Base-by-base conservation (phyloP, 1,140 invertebrate genomes). In the Drosophila auraria region DNA sequence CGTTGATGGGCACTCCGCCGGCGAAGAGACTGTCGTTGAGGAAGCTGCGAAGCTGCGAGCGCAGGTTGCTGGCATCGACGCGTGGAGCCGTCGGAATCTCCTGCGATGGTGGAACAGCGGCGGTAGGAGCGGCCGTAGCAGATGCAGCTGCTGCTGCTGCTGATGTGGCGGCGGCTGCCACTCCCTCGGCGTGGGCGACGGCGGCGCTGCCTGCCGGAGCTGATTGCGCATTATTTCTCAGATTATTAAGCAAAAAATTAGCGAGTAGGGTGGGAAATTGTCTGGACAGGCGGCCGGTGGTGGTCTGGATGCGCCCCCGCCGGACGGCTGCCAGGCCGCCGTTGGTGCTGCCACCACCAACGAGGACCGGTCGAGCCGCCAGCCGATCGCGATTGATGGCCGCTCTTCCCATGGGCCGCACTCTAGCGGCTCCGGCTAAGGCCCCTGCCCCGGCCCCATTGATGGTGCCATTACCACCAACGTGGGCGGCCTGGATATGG, bases 181-280 rank as follows among this genome's bases (percentile, higher is more conserved):
- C n/a, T 65, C 47, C 80, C n/a, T 20, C 70, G 14, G 54, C 8
- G 51, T 27, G 61, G 15, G 54, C 6, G 47, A 36, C 30, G 14
- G 38, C 50, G 33, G 51, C 63, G 33, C 45, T 51, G 78, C 64
- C 80, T 68, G 61, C 69, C 61, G 61, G 42, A 89, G 84, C 84
- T 84, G 74, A 75, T 83, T 65, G 83, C 83, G 84, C 80, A 89
- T 81, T 87, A 87, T 84, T 89, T 89, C 77, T 83, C 78, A 75
- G 49, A 84, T 75, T 81, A 87, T 75, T 81, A 77, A 73, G 47
- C 58, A 90, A 51, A 44, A 62, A 63, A 75, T 84, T 84, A 56
- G 64, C 61, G 63, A 69, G 40, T 75, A 65, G 57, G 73, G 64
- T 69, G 72, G 65, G 57, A 47, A 84, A 59, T 73, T 54, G 56